Percentiles rank a stretch among this genome's conserved stretches.
Evolutionary conservation across 2,113 vertebrate genomes (phyloP).

Genomic region (Aviceda subcristata): DNA sequence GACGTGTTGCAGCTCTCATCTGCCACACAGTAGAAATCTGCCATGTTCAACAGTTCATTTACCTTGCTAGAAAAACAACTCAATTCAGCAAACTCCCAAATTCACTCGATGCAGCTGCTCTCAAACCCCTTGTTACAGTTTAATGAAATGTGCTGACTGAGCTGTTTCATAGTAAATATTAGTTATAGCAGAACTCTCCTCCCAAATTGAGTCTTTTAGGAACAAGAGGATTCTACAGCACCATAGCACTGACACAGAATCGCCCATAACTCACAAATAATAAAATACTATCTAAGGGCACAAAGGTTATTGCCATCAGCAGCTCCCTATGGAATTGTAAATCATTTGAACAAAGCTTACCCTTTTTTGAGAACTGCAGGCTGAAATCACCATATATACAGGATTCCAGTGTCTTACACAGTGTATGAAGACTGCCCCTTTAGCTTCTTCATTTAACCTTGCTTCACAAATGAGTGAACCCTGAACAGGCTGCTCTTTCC

Average conservation of each 20-base stretch:
- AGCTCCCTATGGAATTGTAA: slow-evolving; percentile 6
- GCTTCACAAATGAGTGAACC: neutral
- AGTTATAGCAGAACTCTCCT: neutral
- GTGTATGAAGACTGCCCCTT: neutral
- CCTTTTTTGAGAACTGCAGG: slow-evolving; percentile 16
- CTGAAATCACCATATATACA: neutral
- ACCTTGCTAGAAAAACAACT: slow-evolving; percentile 39
- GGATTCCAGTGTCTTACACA: neutral
- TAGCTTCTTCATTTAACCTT: slow-evolving; percentile 10
- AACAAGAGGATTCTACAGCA: neutral
- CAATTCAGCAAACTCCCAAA: slow-evolving; percentile 31
- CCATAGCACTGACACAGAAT: neutral
- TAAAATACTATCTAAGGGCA: slow-evolving; percentile 17
- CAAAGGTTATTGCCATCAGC: slow-evolving; percentile 23
- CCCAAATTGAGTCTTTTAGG: neutral
- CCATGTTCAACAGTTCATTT: neutral
- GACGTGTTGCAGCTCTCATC: neutral
- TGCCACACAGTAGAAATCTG: neutral
- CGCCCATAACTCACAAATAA: slow-evolving; percentile 31
- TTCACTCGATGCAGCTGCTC: neutral
- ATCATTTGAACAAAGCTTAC: neutral
- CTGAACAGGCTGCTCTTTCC: neutral
- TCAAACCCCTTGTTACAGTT: slow-evolving; percentile 10
- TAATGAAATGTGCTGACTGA: slow-evolving; percentile 36
- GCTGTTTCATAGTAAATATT: slow-evolving; percentile 23